Evolutionary conservation across 2,888 invertebrate genomes (phyloP).

Genomic region (Chrysina gloriosa): DNA sequence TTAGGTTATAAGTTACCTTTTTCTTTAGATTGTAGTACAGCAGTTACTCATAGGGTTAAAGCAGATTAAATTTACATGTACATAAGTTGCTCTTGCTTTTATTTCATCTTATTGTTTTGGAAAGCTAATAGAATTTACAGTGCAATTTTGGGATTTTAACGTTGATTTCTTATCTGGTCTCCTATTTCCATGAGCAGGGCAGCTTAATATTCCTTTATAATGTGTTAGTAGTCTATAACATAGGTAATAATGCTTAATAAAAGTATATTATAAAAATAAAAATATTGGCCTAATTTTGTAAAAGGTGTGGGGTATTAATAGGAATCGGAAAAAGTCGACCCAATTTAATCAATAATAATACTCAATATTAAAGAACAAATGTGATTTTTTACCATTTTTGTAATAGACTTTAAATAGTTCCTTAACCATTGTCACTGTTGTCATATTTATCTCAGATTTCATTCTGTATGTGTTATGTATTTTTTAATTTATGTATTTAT

Average conservation of each 20-base stretch:
- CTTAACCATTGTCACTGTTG: conserved; percentile 46
- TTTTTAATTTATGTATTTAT: conserved; percentile 44
- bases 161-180: conserved; percentile 10
- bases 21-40: conserved; percentile 31
- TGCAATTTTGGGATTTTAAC: conserved; percentile 34
- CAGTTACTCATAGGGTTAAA: conserved; percentile 35
- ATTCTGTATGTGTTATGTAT: conserved; percentile 38
- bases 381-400: conserved; percentile 57
- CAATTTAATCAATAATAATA: conserved; percentile 57
- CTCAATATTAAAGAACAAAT: conserved; percentile 58
- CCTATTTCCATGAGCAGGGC: conserved; percentile 38
- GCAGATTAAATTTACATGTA: conserved; percentile 25
- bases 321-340: conserved; percentile 49
- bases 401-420: conserved; percentile 51
- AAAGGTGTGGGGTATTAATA: conserved; percentile 55
- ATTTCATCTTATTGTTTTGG: not conserved
- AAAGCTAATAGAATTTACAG: conserved; percentile 20
- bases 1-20: conserved; percentile 52
- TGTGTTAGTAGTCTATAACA: conserved; percentile 42
- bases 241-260: conserved; percentile 24
- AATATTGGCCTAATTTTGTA: conserved; percentile 34
- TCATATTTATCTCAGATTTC: conserved; percentile 43
- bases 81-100: conserved; percentile 41
- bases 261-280: conserved; percentile 26
- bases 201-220: conserved; percentile 42